Evolutionary conservation across 2,113 vertebrate genomes (phyloP), one percentile per base, ranked within the genome.

Genomic region (Onychorhynchus coronatus): DNA sequence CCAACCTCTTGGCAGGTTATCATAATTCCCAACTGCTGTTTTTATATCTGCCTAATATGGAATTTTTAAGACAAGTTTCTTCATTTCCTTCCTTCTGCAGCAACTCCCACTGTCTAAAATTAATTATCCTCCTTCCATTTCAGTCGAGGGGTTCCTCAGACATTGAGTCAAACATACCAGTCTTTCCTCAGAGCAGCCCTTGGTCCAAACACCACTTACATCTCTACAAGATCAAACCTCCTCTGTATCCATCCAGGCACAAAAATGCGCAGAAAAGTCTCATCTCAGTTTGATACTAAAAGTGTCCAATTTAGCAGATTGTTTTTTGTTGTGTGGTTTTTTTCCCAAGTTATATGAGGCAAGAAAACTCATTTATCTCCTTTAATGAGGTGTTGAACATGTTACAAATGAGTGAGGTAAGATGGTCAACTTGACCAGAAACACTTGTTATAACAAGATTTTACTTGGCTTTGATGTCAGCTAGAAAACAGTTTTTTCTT

Each of bases 291-390:
- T 8, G 68, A 88, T 8, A 59, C 7, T 35, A 10, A 11, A 77
- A 12, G 4, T 50, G 50, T 58, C 39, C 16, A 27, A 27, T 76
- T 61, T 33, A 77, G 56, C 25, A 37, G 18, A 46, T 31, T 33
- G 10, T 24, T 22, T 44, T 21, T 41, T 62, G 42, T 21, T 12
- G 44, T 50, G 17, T 13, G 0, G 0, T 1, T 33, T 31, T 68
- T 77, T 91, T 59, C 5, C 8, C 1, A 62, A 85, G 67, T 47
- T 79, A 17, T 18, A 55, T 65, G 81, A 73, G 22, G 37, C 50
- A 89, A 50, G 8, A 82, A 85, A 61, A 39, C 25, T 27, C 1
- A 75, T 76, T 75, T 75, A 33, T 65, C 62, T 62, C 56, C 56
- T 75, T 68, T 79, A 88, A 82, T 21, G 30, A 63, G 15, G 23